phyloP scores from a whole-genome alignment of 2,888 invertebrate genomes.

The Cyrtodaria siliqua region DNA sequence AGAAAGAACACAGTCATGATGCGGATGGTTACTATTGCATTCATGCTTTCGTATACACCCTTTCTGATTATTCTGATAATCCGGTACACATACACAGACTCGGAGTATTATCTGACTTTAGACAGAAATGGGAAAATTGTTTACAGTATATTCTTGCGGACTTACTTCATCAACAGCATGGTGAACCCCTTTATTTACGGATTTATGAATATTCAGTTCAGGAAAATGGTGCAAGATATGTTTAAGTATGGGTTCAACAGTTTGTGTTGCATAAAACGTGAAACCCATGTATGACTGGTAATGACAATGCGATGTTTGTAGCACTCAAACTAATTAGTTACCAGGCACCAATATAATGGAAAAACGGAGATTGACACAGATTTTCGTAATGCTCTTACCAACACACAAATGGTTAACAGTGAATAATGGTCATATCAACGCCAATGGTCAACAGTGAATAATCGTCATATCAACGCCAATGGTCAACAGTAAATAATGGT shows the following conservation, averaged over 20 bases:
- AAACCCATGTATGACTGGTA: not conserved
- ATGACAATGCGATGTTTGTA: too few species aligned
- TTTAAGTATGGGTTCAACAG: slow-evolving; percentile 43
- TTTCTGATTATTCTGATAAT: slow-evolving; percentile 51
- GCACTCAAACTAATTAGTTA: too few species aligned
- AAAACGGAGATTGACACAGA: too few species aligned
- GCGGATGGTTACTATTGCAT: slow-evolving; percentile 61
- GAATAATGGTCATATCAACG: too few species aligned
- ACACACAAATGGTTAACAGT: too few species aligned
- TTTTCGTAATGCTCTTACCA: too few species aligned
- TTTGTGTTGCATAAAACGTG: slow-evolving; percentile 26
- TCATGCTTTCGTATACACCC: slow-evolving; percentile 60
- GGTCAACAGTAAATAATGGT: too few species aligned
- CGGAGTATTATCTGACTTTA: slow-evolving; percentile 29
- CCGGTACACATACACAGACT: slow-evolving; percentile 44
- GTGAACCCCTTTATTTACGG: slow-evolving; percentile 61
- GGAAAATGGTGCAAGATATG: slow-evolving; percentile 45
- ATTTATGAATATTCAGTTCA: slow-evolving; percentile 56
- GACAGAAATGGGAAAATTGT: slow-evolving; percentile 34
- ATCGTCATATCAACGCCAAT: too few species aligned
- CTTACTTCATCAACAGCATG: slow-evolving; percentile 61
- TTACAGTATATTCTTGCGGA: slow-evolving; percentile 49
- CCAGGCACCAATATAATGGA: too few species aligned
- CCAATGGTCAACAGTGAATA: too few species aligned
- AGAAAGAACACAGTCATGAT: slow-evolving; percentile 57